Conservation (phyloP, 2,113 vertebrate species). For the Dipodomys merriami region DNA sequence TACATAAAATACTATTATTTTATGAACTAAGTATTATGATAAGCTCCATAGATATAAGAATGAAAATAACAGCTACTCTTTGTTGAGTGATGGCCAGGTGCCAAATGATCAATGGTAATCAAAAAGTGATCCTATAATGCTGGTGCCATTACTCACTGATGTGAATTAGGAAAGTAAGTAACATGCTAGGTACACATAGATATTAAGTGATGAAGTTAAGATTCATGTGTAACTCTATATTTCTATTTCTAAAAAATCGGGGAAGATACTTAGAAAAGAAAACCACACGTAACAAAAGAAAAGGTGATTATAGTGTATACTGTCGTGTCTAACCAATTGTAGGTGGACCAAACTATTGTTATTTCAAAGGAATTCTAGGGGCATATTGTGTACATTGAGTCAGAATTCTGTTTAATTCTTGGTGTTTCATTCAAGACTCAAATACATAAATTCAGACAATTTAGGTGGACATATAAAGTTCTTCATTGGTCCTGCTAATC, state of each 20-base stretch:
- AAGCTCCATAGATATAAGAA: not conserved
- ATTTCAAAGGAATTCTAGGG: slow-evolving; percentile 11
- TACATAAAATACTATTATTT: not conserved
- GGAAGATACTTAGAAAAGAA: not conserved
- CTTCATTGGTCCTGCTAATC: not conserved
- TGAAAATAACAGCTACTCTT: slow-evolving; percentile 10
- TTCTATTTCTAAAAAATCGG: not conserved
- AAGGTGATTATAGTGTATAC: not conserved
- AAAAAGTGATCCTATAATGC: not conserved
- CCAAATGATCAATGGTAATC: not conserved
- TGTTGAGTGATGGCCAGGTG: not conserved
- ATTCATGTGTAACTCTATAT: not conserved
- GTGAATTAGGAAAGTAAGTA: not conserved
- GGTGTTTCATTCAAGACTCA: not conserved
- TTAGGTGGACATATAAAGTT: not conserved
- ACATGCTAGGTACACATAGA: not conserved
- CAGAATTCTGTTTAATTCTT: not conserved
- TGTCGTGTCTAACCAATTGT: not conserved
- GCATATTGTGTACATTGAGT: not conserved
- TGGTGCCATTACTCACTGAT: not conserved
- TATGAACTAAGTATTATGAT: not conserved
- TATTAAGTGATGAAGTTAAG: not conserved
- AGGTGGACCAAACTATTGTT: not conserved
- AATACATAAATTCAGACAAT: not conserved
- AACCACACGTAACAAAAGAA: not conserved